A percentile compares a stretch with the other conserved stretches of the same genome.
These are phyloP conservation scores for Neodiprion virginianus DNA, from an alignment of 1,140 invertebrate genomes.

Conservation along the genomic window DNA sequence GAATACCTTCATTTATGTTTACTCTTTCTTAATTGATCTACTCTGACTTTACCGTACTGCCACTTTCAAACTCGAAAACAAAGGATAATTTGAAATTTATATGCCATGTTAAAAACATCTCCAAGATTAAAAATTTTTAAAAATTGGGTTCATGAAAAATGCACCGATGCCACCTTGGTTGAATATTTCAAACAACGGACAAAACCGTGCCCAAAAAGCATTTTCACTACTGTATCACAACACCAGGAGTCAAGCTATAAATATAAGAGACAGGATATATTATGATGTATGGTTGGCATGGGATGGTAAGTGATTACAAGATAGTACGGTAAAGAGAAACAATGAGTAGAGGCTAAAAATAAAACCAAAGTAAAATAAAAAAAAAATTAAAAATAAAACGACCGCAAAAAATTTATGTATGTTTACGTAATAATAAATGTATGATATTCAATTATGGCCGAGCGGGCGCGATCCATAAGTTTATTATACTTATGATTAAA, in stretches of 20 bases:
- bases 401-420: too few relatives aligned
- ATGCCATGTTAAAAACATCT: not conserved
- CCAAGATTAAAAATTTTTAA: not conserved
- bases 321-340: constrained; percentile 38
- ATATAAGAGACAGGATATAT: constrained; percentile 35
- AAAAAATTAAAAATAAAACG: not conserved
- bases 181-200: constrained; percentile 38
- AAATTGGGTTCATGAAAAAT: constrained; percentile 5
- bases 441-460: constrained; percentile 29
- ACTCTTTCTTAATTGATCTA: too few relatives aligned
- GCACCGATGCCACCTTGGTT: constrained; percentile 38
- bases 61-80: too few relatives aligned
- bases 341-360: constrained; percentile 34
- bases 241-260: constrained; percentile 58
- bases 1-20: too few relatives aligned
- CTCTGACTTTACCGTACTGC: too few relatives aligned
- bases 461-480: constrained; percentile 32
- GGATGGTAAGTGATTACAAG: constrained; percentile 40
- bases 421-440: not conserved
- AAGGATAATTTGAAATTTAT: not conserved
- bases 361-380: constrained; percentile 22
- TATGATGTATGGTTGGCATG: constrained; percentile 36
- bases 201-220: constrained; percentile 56
- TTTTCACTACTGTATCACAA: constrained; percentile 58
- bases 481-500: too few relatives aligned